Evolutionary conservation across 2,888 invertebrate species (phyloP), one percentile per base, ranked within the genome.

Genomic region (Holacanthella duospinosa): DNA sequence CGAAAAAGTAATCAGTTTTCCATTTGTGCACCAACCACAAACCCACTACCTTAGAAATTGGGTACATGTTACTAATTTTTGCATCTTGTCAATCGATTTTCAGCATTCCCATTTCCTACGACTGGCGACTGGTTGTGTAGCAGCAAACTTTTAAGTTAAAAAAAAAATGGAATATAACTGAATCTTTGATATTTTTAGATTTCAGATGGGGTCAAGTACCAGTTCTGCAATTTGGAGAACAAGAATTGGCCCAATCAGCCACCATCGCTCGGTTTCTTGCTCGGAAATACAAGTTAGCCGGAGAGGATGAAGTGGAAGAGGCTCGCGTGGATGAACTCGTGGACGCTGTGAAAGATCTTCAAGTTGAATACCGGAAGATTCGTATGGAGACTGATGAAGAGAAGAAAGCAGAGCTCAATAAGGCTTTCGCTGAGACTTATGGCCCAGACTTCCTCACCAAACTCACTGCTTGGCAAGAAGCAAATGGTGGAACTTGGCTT

Each of bases 401-500:
- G 12, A 58, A 58, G 58, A 58, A 58, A 25, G 36, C 29, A 4
- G 58, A 58, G 25, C n/a, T 29, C 12, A 58, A 29, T n/a, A 58
- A 58, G 29, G 9, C 29, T 3, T 25, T 58, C 4, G 4, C 29
- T 19, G 58, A 58, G 3, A 29, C 3, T 25, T 21, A 29, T 12
- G 24, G 24, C n/a, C 58, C 58, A 29, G 29, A 28, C 4, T 55
- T 26, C 29, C 28, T 58, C n/a, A 28, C n/a, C 29, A 58, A 58
- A 29, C n/a, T 58, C 29, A 43, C 21, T 9, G 43, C 24, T 6
- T n/a, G n/a, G 9, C 28, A 36, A 12, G 36, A 58, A 43, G 58
- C 29, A n/a, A 58, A 58, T 24, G 58, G 36, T 24, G 58, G 58
- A 28, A 16, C 28, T 4, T 58, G 58, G 58, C 12, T 58, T 16